Evolutionary conservation across 2,113 vertebrate species (phyloP), one percentile per base, ranked within the genome.

Genomic region (Setophaga petechia): DNA sequence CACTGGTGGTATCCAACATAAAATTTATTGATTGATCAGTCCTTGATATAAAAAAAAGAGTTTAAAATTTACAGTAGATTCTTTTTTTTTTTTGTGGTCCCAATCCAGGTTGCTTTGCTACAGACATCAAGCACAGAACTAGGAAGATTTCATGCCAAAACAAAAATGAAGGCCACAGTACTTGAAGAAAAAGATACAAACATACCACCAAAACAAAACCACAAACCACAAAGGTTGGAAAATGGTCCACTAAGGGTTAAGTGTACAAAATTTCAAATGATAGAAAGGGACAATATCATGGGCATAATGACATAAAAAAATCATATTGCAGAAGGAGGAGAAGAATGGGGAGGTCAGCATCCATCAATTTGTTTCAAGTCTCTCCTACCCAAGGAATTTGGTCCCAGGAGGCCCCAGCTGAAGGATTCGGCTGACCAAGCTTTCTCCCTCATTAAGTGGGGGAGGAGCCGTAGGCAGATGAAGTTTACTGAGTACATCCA

Each of bases 391-490:
- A 96, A 99, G 99, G 98, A 99, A 99, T 99, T 98, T 99, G 98
- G 99, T 99, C 98, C 99, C 99, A 97, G 99, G 99, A 95, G 99
- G 99, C 98, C 99, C 99, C 95, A 99, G 99, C 98, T 99, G 99
- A 97, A 99, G 99, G 98, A 99, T 99, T 99, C 99, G 99, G 99
- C 99, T 99, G 99, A 99, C 99, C 99, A 99, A 98, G 98, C 99
- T 99, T 98, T 99, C 99, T 94, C 99, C 99, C 99, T 99, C 99
- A 98, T 99, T 99, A 98, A 99, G 99, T 98, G 99, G 99, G 98
- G 99, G 99, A 97, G 99, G 99, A 96, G 99, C 99, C 97, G 98
- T 99, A 98, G 99, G 99, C 96, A 99, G 99, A 98, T 99, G 99
- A 95, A 99, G 99, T 98, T 99, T 99, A 99, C 99, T 99, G 99